phyloP scores from a whole-genome alignment of 2,888 invertebrate genomes.

The Caenorhabditis sp. region DNA sequence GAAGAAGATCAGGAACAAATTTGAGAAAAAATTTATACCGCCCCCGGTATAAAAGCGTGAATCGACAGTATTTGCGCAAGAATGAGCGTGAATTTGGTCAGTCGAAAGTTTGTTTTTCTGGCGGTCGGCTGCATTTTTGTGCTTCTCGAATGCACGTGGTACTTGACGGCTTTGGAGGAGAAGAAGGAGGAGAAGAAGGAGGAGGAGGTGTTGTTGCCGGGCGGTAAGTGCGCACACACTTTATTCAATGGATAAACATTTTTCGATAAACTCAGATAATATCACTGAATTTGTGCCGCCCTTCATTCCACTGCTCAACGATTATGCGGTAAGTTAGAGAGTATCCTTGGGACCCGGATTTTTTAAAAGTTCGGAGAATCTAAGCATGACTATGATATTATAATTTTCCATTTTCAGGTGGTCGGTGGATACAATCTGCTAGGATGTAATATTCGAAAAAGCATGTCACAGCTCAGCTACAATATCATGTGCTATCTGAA shows the following conservation, averaged over 20 bases:
- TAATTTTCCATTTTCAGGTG: neutral
- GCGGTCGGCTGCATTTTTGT: no score
- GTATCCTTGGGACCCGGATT: neutral
- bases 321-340: constrained; percentile 19
- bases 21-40: no score
- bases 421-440: constrained; percentile 5
- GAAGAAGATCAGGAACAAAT: no score
- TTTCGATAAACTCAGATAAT: constrained; percentile 8
- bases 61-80: no score
- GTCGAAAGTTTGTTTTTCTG: no score
- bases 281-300: constrained; percentile 22
- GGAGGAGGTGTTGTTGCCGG: neutral
- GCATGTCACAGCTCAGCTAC: constrained; percentile 31
- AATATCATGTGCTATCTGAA: constrained; percentile 34
- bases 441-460: constrained; percentile 27
- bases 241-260: neutral
- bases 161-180: no score
- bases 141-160: no score
- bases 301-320: constrained; percentile 26
- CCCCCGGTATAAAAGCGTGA: no score
- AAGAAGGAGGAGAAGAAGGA: no score
- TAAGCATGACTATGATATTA: no score
- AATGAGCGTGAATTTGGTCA: no score
- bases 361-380: neutral
- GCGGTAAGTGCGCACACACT: constrained; percentile 5